These are phyloP conservation scores for Macropis europaea DNA, from an alignment of 2,888 invertebrate species.

Conservation along the genomic window DNA sequence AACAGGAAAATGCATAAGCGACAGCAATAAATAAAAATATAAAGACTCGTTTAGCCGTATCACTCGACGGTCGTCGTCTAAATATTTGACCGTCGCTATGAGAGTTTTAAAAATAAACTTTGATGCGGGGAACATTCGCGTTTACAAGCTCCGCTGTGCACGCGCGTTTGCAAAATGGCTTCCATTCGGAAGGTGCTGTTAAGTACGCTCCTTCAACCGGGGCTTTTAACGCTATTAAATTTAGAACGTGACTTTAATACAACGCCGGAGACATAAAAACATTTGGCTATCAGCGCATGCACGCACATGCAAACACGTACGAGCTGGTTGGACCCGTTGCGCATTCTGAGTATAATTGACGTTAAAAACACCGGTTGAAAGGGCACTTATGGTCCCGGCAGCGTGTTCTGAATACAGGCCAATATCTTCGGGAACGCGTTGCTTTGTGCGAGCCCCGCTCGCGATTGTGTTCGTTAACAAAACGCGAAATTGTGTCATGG, in stretches of 20 bases:
- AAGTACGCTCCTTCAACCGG: slow-evolving; percentile 32
- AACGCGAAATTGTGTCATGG: no score
- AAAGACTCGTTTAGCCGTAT: no score
- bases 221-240: slow-evolving; percentile 32
- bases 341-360: slow-evolving; percentile 20
- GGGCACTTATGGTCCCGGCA: neutral
- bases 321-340: no score
- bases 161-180: slow-evolving; percentile 19
- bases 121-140: neutral
- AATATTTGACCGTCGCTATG: neutral
- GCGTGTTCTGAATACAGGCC: neutral
- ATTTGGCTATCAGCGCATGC: slow-evolving; percentile 1
- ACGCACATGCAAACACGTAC: no score
- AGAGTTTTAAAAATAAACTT: slow-evolving; percentile 19
- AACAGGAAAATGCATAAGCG: no score
- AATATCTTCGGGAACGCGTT: neutral
- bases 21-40: no score
- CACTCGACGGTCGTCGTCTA: no score
- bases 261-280: neutral
- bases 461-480: no score
- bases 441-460: neutral
- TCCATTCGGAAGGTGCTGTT: slow-evolving; percentile 20
- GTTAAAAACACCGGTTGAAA: slow-evolving; percentile 9
- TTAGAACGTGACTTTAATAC: slow-evolving; percentile 27
- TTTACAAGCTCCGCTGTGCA: slow-evolving; percentile 12